Evolutionary conservation across 1,140 invertebrate species (phyloP).

Genomic region (Bombus superbus): DNA sequence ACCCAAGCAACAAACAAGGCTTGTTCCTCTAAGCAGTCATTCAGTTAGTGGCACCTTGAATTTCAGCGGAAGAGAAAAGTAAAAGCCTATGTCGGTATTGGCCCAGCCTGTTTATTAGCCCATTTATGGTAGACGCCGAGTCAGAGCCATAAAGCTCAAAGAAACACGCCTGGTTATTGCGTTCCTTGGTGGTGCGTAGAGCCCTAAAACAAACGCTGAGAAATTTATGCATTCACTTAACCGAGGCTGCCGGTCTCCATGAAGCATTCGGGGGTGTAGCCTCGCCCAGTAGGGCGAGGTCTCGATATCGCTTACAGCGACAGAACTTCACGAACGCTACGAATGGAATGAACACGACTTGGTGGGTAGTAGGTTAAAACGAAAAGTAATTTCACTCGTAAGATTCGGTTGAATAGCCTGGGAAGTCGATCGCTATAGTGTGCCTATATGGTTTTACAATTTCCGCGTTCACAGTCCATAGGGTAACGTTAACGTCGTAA

Average conservation of each 20-base stretch:
- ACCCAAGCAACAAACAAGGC: not conserved
- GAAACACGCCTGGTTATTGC: conserved; percentile 69
- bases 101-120: conserved; percentile 69
- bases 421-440: not conserved
- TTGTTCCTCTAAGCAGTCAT: not conserved
- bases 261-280: not conserved
- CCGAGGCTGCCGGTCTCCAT: conserved; percentile 25
- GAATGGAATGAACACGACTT: not conserved
- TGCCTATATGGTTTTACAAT: not conserved
- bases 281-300: not conserved
- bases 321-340: not conserved
- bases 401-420: not conserved
- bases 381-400: conserved; percentile 35
- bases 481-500: not conserved
- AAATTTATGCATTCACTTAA: conserved; percentile 74
- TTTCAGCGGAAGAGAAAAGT: not conserved
- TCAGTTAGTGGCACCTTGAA: not conserved
- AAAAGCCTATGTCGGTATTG: conserved; percentile 61
- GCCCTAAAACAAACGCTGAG: conserved; percentile 60
- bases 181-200: conserved; percentile 42
- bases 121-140: conserved; percentile 65
- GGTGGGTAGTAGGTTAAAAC: conserved; percentile 1
- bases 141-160: conserved; percentile 66
- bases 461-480: not conserved
- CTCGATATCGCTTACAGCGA: conserved; percentile 3